Evolutionary conservation across 2,888 invertebrate genomes (phyloP).

Genomic region (Artemia sinica): DNA sequence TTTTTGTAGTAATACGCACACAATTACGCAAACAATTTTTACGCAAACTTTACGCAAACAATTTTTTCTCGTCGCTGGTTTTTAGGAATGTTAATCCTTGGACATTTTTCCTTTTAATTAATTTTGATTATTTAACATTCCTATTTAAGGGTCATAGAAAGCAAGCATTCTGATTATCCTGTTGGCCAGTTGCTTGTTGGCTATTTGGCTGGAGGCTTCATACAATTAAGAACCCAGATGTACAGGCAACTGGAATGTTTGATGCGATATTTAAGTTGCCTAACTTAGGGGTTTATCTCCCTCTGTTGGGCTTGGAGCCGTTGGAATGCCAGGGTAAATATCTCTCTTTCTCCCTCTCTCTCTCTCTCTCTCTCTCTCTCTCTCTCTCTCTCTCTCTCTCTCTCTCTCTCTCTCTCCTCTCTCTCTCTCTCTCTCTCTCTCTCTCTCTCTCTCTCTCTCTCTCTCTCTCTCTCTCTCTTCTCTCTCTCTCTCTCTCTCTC

Average conservation of each 20-base stretch:
- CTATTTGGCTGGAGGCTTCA: slow-evolving; percentile 49
- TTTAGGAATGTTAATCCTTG: too few species aligned
- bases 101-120: too few species aligned
- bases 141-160: slow-evolving; percentile 44
- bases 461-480: too few species aligned
- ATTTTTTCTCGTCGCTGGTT: too few species aligned
- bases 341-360: neutral
- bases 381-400: neutral
- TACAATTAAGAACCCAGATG: slow-evolving; percentile 35
- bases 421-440: neutral
- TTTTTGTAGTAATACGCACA: too few species aligned
- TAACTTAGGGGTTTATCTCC: slow-evolving; percentile 41
- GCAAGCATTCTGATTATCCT: slow-evolving; percentile 45
- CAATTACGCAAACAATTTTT: too few species aligned
- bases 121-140: too few species aligned
- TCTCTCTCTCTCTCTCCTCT: neutral
- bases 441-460: slow-evolving; percentile 15
- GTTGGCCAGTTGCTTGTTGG: slow-evolving; percentile 45
- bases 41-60: too few species aligned
- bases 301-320: slow-evolving; percentile 45
- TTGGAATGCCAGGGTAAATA: slow-evolving; percentile 54
- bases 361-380: neutral
- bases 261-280: slow-evolving; percentile 33
- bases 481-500: too few species aligned
- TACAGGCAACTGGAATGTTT: slow-evolving; percentile 23